These are phyloP conservation scores for Heliconius hermathena DNA, from an alignment of 1,140 invertebrate species.

Conservation along the genomic window DNA sequence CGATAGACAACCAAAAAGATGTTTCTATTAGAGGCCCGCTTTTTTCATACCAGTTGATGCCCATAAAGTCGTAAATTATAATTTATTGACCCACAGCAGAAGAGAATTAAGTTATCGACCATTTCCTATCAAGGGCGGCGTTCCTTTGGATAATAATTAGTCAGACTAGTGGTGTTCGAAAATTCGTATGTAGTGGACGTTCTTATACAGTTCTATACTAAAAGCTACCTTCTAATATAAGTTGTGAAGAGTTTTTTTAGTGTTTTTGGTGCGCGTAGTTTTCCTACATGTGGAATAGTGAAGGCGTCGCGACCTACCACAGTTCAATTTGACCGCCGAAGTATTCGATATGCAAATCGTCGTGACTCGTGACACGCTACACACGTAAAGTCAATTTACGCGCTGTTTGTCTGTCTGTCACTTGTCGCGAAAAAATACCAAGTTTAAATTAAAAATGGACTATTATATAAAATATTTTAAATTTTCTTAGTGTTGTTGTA, in stretches of 20 bases:
- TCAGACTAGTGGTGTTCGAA: slow-evolving; percentile 52
- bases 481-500: too few relatives aligned
- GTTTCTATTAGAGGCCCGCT: slow-evolving; percentile 73
- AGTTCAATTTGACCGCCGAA: slow-evolving; percentile 64
- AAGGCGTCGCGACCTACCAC: slow-evolving; percentile 60
- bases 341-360: slow-evolving; percentile 40
- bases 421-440: not conserved
- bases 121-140: slow-evolving; percentile 61
- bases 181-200: slow-evolving; percentile 62
- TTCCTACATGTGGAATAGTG: not conserved
- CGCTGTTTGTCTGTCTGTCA: not conserved
- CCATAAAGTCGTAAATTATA: slow-evolving; percentile 78
- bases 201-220: slow-evolving; percentile 40
- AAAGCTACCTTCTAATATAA: slow-evolving; percentile 42
- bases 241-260: slow-evolving; percentile 52
- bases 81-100: slow-evolving; percentile 71
- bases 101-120: slow-evolving; percentile 76
- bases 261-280: not conserved
- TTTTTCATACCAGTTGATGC: slow-evolving; percentile 64
- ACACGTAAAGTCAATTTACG: slow-evolving; percentile 70
- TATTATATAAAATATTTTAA: too few relatives aligned
- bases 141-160: slow-evolving; percentile 62
- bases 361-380: slow-evolving; percentile 58
- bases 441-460: not conserved
- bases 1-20: slow-evolving; percentile 74